Percentiles rank a stretch among this genome's conserved stretches.
Evolutionary conservation across 2,113 vertebrate genomes (phyloP).

Genomic region (Gila orcuttii): DNA sequence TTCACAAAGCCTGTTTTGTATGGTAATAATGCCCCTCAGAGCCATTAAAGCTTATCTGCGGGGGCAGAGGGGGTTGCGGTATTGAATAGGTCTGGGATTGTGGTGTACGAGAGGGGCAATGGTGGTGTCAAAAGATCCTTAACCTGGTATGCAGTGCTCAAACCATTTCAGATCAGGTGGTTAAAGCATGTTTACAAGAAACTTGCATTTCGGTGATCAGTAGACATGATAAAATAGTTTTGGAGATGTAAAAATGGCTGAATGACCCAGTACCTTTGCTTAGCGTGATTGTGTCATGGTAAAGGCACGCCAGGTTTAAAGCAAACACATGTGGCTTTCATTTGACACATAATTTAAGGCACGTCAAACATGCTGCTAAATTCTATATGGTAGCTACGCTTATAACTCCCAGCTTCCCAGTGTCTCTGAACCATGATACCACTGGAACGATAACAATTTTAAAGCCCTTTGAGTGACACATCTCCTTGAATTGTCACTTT

Average conservation of each 20-base stretch:
- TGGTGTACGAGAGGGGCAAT: slow-evolving; percentile 49
- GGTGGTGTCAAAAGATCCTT: slow-evolving; percentile 61
- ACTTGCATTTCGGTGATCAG: background rate
- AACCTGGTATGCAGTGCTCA: slow-evolving; percentile 1
- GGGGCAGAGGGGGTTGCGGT: slow-evolving; percentile 21
- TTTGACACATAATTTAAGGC: slow-evolving; percentile 42
- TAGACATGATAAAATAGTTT: slow-evolving; percentile 3
- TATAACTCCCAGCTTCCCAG: slow-evolving; percentile 16
- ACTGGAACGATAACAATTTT: slow-evolving; percentile 30
- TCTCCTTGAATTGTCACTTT: slow-evolving; percentile 26
- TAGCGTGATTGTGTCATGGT: slow-evolving; percentile 16
- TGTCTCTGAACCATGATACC: slow-evolving; percentile 18
- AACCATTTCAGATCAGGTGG: slow-evolving; percentile 1
- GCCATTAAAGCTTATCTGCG: slow-evolving; percentile 64
- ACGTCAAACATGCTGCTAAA: slow-evolving; percentile 36
- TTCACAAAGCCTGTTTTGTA: slow-evolving; percentile 74
- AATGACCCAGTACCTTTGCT: background rate
- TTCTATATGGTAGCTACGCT: slow-evolving; percentile 4
- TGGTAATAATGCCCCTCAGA: slow-evolving; percentile 63
- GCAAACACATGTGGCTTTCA: slow-evolving; percentile 22
- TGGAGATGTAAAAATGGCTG: slow-evolving; percentile 43
- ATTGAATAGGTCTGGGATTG: slow-evolving; percentile 66
- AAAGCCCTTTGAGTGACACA: slow-evolving; percentile 5
- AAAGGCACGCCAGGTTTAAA: slow-evolving; percentile 36
- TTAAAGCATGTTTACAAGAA: background rate